Evolutionary conservation across 2,888 invertebrate species (phyloP).

Genomic region (Luperina nickerlii): DNA sequence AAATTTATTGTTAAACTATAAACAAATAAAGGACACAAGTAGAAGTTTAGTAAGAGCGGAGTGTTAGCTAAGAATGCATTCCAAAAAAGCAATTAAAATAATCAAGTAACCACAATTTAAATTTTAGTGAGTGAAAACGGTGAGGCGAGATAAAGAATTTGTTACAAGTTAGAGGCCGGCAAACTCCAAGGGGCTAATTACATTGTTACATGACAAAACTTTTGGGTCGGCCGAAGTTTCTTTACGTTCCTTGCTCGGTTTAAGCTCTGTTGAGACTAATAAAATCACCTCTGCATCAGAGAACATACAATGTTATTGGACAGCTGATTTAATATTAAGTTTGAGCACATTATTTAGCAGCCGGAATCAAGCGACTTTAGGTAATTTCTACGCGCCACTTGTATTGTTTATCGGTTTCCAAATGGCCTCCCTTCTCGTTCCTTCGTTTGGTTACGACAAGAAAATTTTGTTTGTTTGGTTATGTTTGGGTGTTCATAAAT

Average conservation of each 20-base stretch:
- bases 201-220: constrained; percentile 89
- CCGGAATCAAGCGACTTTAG: constrained; percentile 50
- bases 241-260: constrained; percentile 83
- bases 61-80: constrained; percentile 34
- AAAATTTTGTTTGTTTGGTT: constrained; percentile 54
- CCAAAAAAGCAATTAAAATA: constrained; percentile 61
- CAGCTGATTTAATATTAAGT: constrained; percentile 71
- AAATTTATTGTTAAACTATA: background rate
- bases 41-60: background rate
- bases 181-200: constrained; percentile 87
- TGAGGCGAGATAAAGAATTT: constrained; percentile 87
- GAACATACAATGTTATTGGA: constrained; percentile 78
- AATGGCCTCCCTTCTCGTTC: constrained; percentile 50
- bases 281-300: constrained; percentile 83
- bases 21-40: background rate
- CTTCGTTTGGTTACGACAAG: constrained; percentile 49
- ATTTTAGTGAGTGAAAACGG: constrained; percentile 83
- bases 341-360: constrained; percentile 64
- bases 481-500: constrained; percentile 52
- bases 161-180: constrained; percentile 81
- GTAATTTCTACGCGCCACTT: constrained; percentile 53
- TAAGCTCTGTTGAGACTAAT: constrained; percentile 81
- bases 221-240: constrained; percentile 86
- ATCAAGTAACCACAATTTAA: constrained; percentile 74
- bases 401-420: constrained; percentile 62